Base-by-base conservation (phyloP, 92 coral and sea anemone genomes). In the Paragorgia papillata region DNA sequence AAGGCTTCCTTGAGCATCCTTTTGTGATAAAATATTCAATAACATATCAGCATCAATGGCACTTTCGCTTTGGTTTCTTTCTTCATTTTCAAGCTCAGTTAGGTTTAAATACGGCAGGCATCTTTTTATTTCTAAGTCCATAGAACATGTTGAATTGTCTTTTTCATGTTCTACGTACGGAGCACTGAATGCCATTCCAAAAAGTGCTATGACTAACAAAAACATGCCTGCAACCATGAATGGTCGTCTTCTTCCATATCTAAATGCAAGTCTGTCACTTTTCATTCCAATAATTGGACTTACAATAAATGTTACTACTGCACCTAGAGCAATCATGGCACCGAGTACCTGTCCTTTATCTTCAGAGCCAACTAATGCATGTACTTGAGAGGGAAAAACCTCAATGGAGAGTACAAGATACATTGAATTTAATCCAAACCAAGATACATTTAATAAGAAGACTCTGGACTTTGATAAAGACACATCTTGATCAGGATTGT, bases 101-200 rank as follows among this genome's bases (percentile, higher is more conserved):
- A 90, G 64, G 84, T 94, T 94, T 60, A 78, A 85, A 69, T 94
- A 94, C 0, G 98, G 97, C 30, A 94, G 61, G 79, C 98, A 94
- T 37, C 98, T 85, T 58, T 82, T 88, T 30, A 94, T 74, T 85
- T 74, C 87, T 54, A 94, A 76, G 58, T 91, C 98, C 22, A 94
- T 82, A 14, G 98, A 86, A 75, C 98, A 94, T 90, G 78, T 71
- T 32, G 78, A 29, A 41, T 85, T 75, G 4, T 87, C 98, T 94
- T 91, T 82, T 17, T 53, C 51, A 34, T 53, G n/a, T 54, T 91
- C 84, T 59, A 91, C 92, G 50, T 94, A 90, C 9, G 98, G 98
- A 21, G 98, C 98, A 88, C 98, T 94, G 68, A 94, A 94, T 51
- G 98, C 98, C 98, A 94, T 94, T 17, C 98, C 98, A 85, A 90